phyloP scores from a whole-genome alignment of 2,113 vertebrate genomes.

The Neogale vison region DNA sequence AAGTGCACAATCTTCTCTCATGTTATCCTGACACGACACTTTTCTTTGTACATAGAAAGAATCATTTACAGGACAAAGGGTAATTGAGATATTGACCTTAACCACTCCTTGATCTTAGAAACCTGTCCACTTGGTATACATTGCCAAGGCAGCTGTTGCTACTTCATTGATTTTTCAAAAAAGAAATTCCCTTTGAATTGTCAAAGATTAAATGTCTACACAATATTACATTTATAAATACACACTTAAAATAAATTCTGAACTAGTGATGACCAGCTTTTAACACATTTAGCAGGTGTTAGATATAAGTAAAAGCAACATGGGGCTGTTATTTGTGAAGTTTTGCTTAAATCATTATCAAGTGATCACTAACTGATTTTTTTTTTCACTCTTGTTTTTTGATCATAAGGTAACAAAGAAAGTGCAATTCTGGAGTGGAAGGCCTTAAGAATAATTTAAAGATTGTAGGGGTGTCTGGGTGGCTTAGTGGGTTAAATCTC shows the following conservation, averaged over 20 bases:
- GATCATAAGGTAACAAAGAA: background rate
- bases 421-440: background rate
- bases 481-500: too few relatives aligned
- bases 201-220: background rate
- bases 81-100: constrained; percentile 57
- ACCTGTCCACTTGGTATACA: background rate
- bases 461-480: too few relatives aligned
- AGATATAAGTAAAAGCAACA: background rate
- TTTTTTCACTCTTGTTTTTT: background rate
- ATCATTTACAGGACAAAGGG: constrained; percentile 43
- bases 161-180: background rate
- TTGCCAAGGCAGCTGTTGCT: background rate
- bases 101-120: constrained; percentile 45
- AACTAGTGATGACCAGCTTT: background rate
- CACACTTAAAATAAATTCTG: background rate
- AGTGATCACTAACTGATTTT: background rate
- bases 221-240: background rate
- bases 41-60: constrained; percentile 30
- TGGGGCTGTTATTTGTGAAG: background rate
- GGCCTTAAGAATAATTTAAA: background rate
- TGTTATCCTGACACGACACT: constrained; percentile 42
- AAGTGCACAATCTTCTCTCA: constrained; percentile 51
- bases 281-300: background rate
- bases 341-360: background rate
- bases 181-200: background rate